Percentiles rank a stretch among this genome's conserved stretches.
These are phyloP conservation scores for Laspeyria flexula DNA, from an alignment of 2,888 invertebrate genomes.

Conservation along the genomic window DNA sequence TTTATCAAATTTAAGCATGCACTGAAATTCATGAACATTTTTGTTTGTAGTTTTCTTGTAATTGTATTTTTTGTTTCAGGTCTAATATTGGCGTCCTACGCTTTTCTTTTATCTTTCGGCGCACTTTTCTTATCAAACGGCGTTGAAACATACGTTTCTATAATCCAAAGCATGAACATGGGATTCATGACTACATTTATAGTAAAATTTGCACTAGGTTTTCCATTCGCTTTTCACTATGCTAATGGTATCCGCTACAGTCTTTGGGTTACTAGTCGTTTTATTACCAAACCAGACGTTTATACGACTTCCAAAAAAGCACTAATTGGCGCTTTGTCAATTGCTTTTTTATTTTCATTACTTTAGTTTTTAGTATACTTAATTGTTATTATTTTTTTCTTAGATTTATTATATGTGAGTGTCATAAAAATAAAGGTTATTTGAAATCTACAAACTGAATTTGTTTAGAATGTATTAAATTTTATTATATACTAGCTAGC, in stretches of 20 bases:
- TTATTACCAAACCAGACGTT: slow-evolving; percentile 53
- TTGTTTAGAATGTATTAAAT: no score
- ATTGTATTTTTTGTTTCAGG: slow-evolving; percentile 63
- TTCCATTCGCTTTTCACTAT: slow-evolving; percentile 69
- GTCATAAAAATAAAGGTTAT: no score
- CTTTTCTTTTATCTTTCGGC: slow-evolving; percentile 56
- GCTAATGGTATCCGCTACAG: slow-evolving; percentile 66
- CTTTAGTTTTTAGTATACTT: slow-evolving; percentile 30
- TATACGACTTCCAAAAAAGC: slow-evolving; percentile 52
- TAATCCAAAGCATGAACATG: slow-evolving; percentile 69
- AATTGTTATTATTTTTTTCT: no score
- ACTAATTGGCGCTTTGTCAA: slow-evolving; percentile 36
- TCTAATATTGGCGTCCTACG: slow-evolving; percentile 51
- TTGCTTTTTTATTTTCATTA: slow-evolving; percentile 52
- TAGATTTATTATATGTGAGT: no score
- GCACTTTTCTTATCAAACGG: slow-evolving; percentile 68
- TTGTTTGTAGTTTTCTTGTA: no score
- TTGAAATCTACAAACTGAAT: no score
- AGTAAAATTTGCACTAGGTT: slow-evolving; percentile 60
- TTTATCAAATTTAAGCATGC: no score
- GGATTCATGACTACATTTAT: slow-evolving; percentile 44
- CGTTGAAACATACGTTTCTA: slow-evolving; percentile 64
- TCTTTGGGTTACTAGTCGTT: slow-evolving; percentile 60
- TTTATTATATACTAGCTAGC: no score
- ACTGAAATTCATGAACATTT: background rate